Evolutionary conservation across 2,113 vertebrate species (phyloP), one percentile per base, ranked within the genome.

Genomic region (Dromiciops gliroides): DNA sequence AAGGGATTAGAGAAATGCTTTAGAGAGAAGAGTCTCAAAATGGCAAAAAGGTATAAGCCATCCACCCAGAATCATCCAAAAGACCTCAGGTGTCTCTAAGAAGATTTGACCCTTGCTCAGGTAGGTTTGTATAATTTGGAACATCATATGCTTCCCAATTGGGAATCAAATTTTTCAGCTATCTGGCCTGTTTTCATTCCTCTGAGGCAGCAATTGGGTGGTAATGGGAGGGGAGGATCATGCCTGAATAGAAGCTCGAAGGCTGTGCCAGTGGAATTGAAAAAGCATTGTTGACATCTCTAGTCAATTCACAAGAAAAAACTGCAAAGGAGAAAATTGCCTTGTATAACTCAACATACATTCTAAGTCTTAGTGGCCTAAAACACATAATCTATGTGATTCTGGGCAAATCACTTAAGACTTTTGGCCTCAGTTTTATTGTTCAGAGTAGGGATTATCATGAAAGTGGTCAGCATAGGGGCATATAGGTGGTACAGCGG

Each of bases 1-100:
- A 8, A 37, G 52, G 6, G 90, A 22, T 60, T 95, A 16, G 90
- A 94, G 48, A 95, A 95, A 49, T 91, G 48, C 51, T 49, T 96
- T 14, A 51, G 91, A 93, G 50, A 95, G 51, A 93, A 94, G 89
- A 44, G 2, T 2, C 90, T 8, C 10, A 89, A 89, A 83, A 67
- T 91, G n/a, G 4, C 94, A 50, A 0, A 44, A 26, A 25, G 0
- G 0, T 95, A 96, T 95, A 96, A 97, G 90, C 92, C 19, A 31
- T 23, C 89, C 26, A 49, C 10, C 2, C 2, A 1, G 28, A 26
- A 11, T 90, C n/a, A 50, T 50, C 2, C 3, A 0, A 88, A 50
- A 48, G 91, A 52, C 67, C 11, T 47, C 26, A 90, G 37, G 16
- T 93, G 47, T 94, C 94, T 91, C 95, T 92, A 51, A 60, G 25